Evolutionary conservation across 2,797 vertebrate species (phyloP).

Genomic region (Aphelocoma californica): DNA sequence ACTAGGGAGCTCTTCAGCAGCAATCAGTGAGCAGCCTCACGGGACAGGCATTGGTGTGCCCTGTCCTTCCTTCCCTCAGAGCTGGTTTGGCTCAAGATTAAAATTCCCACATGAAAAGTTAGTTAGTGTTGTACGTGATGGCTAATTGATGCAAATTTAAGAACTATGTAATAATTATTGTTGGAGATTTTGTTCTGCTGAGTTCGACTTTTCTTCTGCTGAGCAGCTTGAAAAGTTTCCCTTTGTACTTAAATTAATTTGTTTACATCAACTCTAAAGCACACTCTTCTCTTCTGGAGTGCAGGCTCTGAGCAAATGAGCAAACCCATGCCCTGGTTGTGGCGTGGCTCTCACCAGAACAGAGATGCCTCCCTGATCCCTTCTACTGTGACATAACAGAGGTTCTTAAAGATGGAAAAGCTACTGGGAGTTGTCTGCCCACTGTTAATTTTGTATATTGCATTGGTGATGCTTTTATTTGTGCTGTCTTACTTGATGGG

Average conservation of each 20-base stretch:
- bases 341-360: background rate
- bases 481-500: background rate
- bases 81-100: background rate
- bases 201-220: background rate
- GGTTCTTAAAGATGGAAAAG: background rate
- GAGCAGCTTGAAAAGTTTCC: background rate
- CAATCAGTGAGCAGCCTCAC: background rate
- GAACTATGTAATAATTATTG: background rate
- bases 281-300: background rate
- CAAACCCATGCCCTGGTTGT: background rate
- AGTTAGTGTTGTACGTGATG: background rate
- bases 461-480: background rate
- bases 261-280: background rate
- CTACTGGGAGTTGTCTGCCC: background rate
- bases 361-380: background rate
- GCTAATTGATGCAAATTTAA: background rate
- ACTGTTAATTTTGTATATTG: background rate
- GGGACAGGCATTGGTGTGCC: background rate
- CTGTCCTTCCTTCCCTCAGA: background rate
- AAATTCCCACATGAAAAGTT: background rate
- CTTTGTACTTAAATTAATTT: background rate
- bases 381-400: background rate
- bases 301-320: background rate
- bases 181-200: background rate
- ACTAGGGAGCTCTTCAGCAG: background rate